Conservation (phyloP, 2,113 vertebrate genomes). For the Coptodon bakossiorum region DNA sequence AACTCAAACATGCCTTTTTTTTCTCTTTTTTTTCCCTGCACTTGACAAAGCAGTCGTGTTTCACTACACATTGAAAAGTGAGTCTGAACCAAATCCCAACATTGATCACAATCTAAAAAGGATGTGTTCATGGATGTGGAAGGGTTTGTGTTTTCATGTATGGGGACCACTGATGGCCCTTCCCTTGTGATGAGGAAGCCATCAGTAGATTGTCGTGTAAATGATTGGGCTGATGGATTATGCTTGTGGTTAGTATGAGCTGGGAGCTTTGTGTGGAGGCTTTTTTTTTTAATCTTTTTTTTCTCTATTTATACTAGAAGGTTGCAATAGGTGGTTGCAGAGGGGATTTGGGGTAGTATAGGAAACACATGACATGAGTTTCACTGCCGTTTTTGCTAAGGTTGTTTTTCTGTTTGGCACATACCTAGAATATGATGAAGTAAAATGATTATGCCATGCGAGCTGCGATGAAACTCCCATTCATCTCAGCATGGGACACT, state of each 20-base stretch:
- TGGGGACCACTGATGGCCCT: not conserved
- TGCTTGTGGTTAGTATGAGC: not conserved
- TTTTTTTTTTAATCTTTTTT: not conserved
- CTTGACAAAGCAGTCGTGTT: constrained; percentile 26
- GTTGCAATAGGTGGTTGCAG: not conserved
- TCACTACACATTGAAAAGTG: not conserved
- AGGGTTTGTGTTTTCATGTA: not conserved
- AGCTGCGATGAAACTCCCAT: not conserved
- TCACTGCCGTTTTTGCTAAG: not conserved
- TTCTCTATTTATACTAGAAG: not conserved
- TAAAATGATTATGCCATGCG: not conserved
- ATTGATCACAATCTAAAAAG: not conserved
- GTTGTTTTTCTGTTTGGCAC: not conserved
- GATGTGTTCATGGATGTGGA: not conserved
- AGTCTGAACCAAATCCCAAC: not conserved
- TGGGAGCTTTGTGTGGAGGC: not conserved
- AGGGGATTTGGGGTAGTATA: not conserved
- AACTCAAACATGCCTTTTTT: constrained; percentile 11
- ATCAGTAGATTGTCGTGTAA: constrained; percentile 4
- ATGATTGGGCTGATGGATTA: not conserved
- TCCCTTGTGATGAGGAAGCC: not conserved
- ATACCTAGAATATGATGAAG: not conserved
- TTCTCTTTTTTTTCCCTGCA: not conserved
- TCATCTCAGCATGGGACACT: not conserved
- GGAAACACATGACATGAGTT: not conserved